These are phyloP conservation scores for Temnothorax rugatulus DNA, from an alignment of 2,888 invertebrate genomes.

Conservation along the genomic window DNA sequence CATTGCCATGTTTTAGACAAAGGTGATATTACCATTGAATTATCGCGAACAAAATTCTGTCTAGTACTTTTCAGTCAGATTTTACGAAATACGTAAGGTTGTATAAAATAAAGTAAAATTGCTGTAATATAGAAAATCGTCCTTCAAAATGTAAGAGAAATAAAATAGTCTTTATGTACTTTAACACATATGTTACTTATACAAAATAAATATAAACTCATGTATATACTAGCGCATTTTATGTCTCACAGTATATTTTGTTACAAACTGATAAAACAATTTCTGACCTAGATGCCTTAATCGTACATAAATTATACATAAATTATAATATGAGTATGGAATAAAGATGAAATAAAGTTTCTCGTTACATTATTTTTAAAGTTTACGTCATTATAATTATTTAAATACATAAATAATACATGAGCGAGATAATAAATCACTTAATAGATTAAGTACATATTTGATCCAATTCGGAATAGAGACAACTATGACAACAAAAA, in stretches of 20 bases:
- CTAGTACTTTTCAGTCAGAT: not conserved
- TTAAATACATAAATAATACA: not conserved
- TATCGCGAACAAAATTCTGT: not conserved
- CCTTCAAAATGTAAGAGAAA: not conserved
- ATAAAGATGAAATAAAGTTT: conserved; percentile 43
- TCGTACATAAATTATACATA: not conserved
- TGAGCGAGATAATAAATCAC: not conserved
- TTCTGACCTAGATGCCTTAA: not conserved
- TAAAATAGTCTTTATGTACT: conserved; percentile 23
- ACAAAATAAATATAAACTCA: conserved; percentile 21
- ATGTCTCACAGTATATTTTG: not conserved
- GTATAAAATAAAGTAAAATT: not conserved
- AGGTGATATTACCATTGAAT: conserved; percentile 3
- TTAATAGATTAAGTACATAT: not conserved
- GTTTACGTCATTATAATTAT: not conserved
- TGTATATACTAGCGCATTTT: conserved; percentile 8
- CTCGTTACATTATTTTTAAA: conserved; percentile 13
- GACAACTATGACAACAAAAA: too few species aligned
- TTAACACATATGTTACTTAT: conserved; percentile 38
- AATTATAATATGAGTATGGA: conserved; percentile 25
- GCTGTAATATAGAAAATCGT: conserved; percentile 4
- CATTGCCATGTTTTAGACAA: not conserved
- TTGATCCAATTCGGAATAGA: not conserved
- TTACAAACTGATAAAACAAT: conserved; percentile 5
- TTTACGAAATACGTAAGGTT: not conserved